A percentile compares a stretch with the other conserved stretches of the same genome.
Conservation (phyloP, 2,113 vertebrate genomes). For the Corvus cornix region DNA sequence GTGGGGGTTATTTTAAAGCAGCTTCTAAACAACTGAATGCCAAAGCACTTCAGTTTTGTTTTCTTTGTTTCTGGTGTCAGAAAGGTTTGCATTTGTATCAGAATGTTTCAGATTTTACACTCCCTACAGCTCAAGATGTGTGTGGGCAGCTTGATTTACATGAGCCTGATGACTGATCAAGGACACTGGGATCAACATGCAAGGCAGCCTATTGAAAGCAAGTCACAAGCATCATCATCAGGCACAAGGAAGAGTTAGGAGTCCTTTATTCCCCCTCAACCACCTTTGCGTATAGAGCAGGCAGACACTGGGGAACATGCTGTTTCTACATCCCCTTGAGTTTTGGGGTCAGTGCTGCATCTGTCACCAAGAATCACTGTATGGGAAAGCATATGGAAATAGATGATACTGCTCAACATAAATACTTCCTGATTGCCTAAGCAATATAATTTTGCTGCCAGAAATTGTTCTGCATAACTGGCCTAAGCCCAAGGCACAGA, state of each 20-base stretch:
- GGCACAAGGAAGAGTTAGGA: neutral
- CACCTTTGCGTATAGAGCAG: neutral
- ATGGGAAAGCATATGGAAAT: neutral
- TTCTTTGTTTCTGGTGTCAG: conserved; percentile 1
- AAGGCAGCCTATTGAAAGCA: neutral
- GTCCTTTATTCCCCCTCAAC: neutral
- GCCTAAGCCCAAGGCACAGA: neutral
- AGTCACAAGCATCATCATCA: neutral
- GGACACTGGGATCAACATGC: neutral
- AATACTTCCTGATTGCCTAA: neutral
- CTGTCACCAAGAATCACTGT: neutral
- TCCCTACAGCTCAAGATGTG: neutral
- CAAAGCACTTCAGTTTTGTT: neutral
- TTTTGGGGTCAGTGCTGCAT: neutral
- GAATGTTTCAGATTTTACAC: neutral
- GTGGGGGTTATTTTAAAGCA: neutral
- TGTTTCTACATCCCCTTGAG: neutral
- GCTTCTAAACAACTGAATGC: neutral
- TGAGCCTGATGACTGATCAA: neutral
- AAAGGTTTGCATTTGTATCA: neutral
- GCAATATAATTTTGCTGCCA: neutral
- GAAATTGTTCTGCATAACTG: neutral
- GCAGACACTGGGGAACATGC: neutral
- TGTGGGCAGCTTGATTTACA: neutral
- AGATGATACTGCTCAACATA: neutral